These are phyloP conservation scores for Cotesia vestalis DNA, from an alignment of 1,140 invertebrate genomes.

Conservation along the genomic window DNA sequence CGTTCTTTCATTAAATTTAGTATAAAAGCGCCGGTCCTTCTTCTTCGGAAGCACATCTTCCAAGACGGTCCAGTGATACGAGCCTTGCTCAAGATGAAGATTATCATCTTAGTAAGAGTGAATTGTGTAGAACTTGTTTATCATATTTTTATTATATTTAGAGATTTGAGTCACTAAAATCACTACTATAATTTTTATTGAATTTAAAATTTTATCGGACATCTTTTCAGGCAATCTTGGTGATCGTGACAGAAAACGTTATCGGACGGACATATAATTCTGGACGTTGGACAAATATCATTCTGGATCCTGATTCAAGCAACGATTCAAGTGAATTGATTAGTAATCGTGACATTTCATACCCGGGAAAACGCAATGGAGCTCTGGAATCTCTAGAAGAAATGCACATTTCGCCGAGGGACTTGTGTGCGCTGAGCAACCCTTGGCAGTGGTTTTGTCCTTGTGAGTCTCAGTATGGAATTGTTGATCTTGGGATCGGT, in stretches of 20 bases:
- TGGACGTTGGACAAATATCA: conserved; percentile 15
- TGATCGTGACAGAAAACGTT: conserved; percentile 10
- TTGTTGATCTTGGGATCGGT: conserved; percentile 45
- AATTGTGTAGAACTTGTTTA: too few relatives aligned
- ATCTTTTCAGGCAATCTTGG: conserved; percentile 19
- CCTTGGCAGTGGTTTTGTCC: conserved; percentile 38
- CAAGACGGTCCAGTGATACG: too few relatives aligned
- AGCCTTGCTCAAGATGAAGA: too few relatives aligned
- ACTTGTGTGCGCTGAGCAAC: not conserved
- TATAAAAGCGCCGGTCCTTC: too few relatives aligned
- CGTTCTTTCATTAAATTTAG: too few relatives aligned
- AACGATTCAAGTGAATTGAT: not conserved
- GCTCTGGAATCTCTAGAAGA: not conserved
- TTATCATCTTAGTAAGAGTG: too few relatives aligned
- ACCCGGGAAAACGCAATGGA: conserved; percentile 17
- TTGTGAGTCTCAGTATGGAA: conserved; percentile 45
- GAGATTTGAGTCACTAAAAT: too few relatives aligned
- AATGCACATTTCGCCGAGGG: conserved; percentile 5
- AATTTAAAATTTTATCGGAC: not conserved
- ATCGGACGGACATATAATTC: conserved; percentile 5
- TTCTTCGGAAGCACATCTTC: too few relatives aligned
- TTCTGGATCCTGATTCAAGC: conserved; percentile 11
- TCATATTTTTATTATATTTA: too few relatives aligned
- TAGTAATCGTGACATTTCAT: not conserved
- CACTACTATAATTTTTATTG: too few relatives aligned